Evolutionary conservation across 2,113 vertebrate species (phyloP).

Genomic region (Gorsachius goisagi): DNA sequence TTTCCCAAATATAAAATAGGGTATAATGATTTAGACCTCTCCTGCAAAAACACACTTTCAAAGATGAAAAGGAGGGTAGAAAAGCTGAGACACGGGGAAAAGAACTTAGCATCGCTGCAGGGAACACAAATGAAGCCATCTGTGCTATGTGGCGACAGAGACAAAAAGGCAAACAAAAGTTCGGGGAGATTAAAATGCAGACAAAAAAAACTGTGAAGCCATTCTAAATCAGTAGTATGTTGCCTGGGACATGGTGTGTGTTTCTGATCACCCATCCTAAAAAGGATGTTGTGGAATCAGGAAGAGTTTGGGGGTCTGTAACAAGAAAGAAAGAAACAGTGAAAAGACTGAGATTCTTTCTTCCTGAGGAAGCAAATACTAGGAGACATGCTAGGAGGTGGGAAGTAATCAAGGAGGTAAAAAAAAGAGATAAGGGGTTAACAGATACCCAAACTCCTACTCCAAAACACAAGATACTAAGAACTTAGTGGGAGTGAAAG

Average conservation of each 20-base stretch:
- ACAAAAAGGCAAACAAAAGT: not conserved
- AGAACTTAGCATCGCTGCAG: not conserved
- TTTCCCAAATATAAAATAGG: not conserved
- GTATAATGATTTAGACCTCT: not conserved
- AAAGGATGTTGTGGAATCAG: not conserved
- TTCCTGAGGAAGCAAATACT: not conserved
- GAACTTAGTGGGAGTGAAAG: not conserved
- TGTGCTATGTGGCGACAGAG: not conserved
- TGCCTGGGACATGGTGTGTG: not conserved
- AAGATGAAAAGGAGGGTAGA: not conserved
- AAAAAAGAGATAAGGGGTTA: not conserved
- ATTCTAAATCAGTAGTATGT: not conserved
- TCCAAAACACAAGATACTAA: not conserved
- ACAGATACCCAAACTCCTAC: not conserved
- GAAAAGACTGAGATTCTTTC: not conserved
- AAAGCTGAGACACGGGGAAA: not conserved
- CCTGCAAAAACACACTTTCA: not conserved
- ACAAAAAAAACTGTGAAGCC: not conserved
- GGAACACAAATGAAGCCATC: not conserved
- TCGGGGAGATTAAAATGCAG: not conserved
- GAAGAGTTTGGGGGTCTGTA: not conserved
- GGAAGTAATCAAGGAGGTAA: not conserved
- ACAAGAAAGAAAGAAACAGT: not conserved
- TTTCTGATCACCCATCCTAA: not conserved
- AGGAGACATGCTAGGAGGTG: not conserved